Evolutionary conservation across 2,797 vertebrate genomes (phyloP), one percentile per base, ranked within the genome.

Genomic region (Myiotriccus ornatus): DNA sequence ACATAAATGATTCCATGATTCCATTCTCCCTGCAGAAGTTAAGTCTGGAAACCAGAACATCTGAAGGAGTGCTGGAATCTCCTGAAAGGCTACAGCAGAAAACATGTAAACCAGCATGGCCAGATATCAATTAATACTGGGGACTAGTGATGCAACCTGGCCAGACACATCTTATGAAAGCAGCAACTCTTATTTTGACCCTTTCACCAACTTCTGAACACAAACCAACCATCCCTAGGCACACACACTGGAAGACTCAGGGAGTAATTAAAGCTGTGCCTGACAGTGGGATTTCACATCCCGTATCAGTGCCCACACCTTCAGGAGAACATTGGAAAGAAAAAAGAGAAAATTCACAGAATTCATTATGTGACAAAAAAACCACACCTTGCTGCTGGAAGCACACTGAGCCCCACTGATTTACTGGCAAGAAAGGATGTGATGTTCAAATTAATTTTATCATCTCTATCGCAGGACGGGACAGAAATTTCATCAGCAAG

Each of bases 371-470:
- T 28, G 56, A 67, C n/a, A 16, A 43, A 81, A 78, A 23, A 3
- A 0, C 28, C 32, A 32, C 35, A 34, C 12, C 37, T 53, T 53
- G 37, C 37, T 56, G 46, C 19, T 65, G 44, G 49, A 78, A 60
- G 32, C 55, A 68, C 8, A 1, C 7, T 6, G 39, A 75, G 43
- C 30, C 23, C 34, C 9, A 20, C 2, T 67, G 79, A 87, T 67
- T 59, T 47, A 60, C 21, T 60, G 65, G 49, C 46, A 60, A 35
- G 65, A 77, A 44, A 9, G 27, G 73, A 41, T 12, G 27, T 50
- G 44, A 67, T 17, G 30, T 39, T 84, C 28, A 92, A 53, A 77
- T 90, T 85, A 28, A 92, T 70, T n/a, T 84, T 57, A 34, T 39
- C 77, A 50, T 13, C 55, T 43, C 55, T 32, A 0, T 53, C 49